Base-by-base conservation (phyloP, 1,140 invertebrate genomes). In the Ptiloglossa arizonensis region DNA sequence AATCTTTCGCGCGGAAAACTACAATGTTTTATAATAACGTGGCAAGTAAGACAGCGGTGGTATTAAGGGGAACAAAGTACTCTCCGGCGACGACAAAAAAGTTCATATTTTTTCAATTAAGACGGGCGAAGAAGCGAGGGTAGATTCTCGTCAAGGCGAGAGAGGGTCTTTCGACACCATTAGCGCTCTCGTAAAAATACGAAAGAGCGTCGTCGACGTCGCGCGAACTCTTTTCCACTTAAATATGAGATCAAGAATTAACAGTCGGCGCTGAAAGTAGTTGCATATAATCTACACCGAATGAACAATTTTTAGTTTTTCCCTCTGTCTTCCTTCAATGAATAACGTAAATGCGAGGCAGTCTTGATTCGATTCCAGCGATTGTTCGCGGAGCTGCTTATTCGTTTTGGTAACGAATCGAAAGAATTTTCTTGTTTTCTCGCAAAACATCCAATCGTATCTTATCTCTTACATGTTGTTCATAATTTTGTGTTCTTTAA, bases 51-150 rank as follows among this genome's bases (percentile, higher is more conserved):
- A 86, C 86, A 86, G 83, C 81, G 73, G 78, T 62, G 77, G 78
- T 78, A 85, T 81, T 63, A 77, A 85, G 79, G 80, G 67, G 75
- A 77, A 85, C 76, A 85, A 89, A 89, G 89, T 91, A 81, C 89
- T 88, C 87, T 89, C 83, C 71, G 85, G 87, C 86, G 89, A 86
- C 88, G 87, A 89, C 89, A 89, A 90, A 89, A 89, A 92, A 92
- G 89, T 91, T 92, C 87, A 91, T 92, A 92, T 91, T 92, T 92
- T 92, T 92, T 92, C 90, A 91, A 92, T 92, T 92, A 92, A 89
- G 86, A 88, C 84, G 82, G 72, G 70, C 66, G 74, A 80, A 80
- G 73, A 69, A 83, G 73, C 80, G 71, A 86, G 88, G 88, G 88
- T 86, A 83, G 76, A 85, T 88, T 87, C 79, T 86, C 82, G 71